A percentile compares a stretch with the other conserved stretches of the same genome.
phyloP scores from a whole-genome alignment of 2,888 invertebrate species.

The Steinernema scapterisci region DNA sequence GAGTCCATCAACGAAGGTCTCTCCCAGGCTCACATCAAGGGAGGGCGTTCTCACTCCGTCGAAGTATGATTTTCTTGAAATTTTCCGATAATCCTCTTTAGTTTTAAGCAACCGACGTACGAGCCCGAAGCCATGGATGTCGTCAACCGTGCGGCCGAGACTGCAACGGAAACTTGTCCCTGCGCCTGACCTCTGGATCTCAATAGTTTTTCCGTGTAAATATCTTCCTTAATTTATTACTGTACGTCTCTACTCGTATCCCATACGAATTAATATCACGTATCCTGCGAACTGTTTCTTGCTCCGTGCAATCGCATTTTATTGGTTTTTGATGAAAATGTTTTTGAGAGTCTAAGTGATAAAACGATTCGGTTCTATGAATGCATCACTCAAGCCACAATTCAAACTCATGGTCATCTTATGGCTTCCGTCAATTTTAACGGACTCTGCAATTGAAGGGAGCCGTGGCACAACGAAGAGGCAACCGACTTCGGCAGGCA shows the following conservation, averaged over 20 bases:
- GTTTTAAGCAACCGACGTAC: conserved; percentile 1
- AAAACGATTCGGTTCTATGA: no score
- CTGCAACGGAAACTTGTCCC: not conserved
- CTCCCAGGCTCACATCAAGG: conserved; percentile 20
- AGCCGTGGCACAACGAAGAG: no score
- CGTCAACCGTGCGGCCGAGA: not conserved
- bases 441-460: no score
- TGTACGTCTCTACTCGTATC: not conserved
- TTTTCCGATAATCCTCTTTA: not conserved
- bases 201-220: not conserved
- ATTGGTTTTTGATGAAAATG: no score
- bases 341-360: no score
- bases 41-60: conserved; percentile 10
- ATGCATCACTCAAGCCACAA: no score
- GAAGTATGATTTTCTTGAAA: not conserved
- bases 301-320: no score
- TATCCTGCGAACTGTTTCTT: no score
- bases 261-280: no score
- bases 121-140: conserved; percentile 14
- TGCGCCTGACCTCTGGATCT: conserved; percentile 13
- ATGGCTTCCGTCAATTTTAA: no score
- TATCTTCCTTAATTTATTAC: not conserved
- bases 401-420: no score
- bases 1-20: conserved; percentile 22
- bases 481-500: no score